Conservation (phyloP, 2,888 invertebrate species). For the Leptothorax acervorum region DNA sequence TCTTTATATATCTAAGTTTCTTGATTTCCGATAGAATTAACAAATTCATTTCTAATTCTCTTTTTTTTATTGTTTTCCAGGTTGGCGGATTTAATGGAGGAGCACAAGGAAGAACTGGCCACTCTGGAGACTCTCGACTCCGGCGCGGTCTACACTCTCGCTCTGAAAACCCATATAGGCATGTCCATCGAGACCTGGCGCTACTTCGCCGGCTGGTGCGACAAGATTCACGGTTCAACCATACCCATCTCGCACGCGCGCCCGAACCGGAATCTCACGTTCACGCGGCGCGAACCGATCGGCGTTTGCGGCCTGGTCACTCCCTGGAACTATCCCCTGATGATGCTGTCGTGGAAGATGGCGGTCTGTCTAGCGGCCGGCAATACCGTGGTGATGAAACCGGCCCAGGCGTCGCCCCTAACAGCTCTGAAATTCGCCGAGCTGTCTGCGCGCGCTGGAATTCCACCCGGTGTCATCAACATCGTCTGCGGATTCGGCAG, state of each 20-base stretch:
- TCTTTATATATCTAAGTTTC: background rate
- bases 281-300: constrained; percentile 96
- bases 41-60: background rate
- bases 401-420: constrained; percentile 96
- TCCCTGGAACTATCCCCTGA: constrained; percentile 99
- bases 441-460: constrained; percentile 94
- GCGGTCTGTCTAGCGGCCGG: constrained; percentile 98
- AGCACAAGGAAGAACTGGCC: constrained; percentile 97
- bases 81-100: constrained; percentile 97
- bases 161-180: constrained; percentile 97
- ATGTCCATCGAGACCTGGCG: constrained; percentile 99
- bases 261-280: constrained; percentile 95
- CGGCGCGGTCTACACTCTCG: constrained; percentile 98
- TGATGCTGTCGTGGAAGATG: constrained; percentile 99
- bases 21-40: background rate
- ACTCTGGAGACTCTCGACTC: constrained; percentile 97
- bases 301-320: constrained; percentile 97
- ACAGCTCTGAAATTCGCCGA: constrained; percentile 98
- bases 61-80: constrained; percentile 84
- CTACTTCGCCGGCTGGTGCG: constrained; percentile 98
- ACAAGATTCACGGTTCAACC: constrained; percentile 96
- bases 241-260: constrained; percentile 97
- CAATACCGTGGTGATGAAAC: constrained; percentile 98
- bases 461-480: constrained; percentile 98
- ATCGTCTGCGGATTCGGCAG: constrained; percentile 94